phyloP scores from a whole-genome alignment of 2,797 vertebrate species.

The Pelochelys cantorii region DNA sequence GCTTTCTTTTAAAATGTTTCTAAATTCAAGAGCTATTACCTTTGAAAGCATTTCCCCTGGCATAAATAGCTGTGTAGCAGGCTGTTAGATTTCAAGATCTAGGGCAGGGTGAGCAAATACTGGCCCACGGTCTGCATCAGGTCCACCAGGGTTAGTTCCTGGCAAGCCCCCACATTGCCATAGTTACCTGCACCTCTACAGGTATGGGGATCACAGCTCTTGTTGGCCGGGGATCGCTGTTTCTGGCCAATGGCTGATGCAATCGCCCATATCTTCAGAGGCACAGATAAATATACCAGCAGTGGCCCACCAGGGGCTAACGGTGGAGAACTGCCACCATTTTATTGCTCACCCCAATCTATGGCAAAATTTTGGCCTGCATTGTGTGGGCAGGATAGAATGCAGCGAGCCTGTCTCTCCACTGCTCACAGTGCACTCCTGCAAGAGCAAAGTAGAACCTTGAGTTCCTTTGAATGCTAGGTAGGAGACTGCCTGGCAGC shows the following conservation, averaged over 20 bases:
- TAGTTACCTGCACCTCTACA: no score
- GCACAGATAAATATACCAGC: no score
- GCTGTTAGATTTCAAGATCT: neutral
- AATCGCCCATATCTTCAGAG: no score
- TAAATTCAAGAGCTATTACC: neutral
- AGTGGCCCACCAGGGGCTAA: no score
- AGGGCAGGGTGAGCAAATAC: neutral
- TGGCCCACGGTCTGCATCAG: no score
- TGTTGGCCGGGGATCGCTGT: no score
- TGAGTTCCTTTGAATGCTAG: neutral
- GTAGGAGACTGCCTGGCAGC: neutral
- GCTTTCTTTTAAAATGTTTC: slow-evolving; percentile 18
- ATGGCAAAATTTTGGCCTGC: neutral
- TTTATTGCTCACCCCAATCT: neutral
- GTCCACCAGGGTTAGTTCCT: no score
- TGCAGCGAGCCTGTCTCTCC: neutral
- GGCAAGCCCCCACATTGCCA: no score
- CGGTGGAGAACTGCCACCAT: no score
- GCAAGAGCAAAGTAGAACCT: neutral
- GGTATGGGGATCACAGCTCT: no score
- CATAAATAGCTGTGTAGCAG: neutral
- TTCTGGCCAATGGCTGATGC: no score
- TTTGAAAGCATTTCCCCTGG: neutral
- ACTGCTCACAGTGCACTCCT: no score
- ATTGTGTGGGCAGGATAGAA: neutral